A percentile compares a stretch with the other conserved stretches of the same genome.
These are phyloP conservation scores for Polydrusus pterygomalis DNA, from an alignment of 2,888 invertebrate genomes.

Conservation along the genomic window DNA sequence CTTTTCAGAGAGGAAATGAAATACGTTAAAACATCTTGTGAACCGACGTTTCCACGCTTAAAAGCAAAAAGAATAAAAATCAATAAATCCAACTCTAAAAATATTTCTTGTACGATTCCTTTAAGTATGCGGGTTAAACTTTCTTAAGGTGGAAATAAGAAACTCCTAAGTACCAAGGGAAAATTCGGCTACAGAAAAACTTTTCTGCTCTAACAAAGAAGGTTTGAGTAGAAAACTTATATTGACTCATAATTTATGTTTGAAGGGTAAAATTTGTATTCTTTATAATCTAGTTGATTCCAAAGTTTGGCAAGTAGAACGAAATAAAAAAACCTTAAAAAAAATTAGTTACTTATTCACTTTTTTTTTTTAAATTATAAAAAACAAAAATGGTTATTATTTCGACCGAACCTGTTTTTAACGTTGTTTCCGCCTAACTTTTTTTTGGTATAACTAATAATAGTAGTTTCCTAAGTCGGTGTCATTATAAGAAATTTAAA, in stretches of 20 bases:
- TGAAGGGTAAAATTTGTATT: too few relatives aligned
- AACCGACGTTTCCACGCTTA: background rate
- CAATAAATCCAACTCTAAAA: slow-evolving; percentile 1
- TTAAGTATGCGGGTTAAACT: slow-evolving; percentile 8
- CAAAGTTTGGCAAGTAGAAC: too few relatives aligned
- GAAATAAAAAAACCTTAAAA: too few relatives aligned
- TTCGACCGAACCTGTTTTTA: too few relatives aligned
- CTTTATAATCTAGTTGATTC: too few relatives aligned
- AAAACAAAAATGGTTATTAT: too few relatives aligned
- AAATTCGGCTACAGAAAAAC: background rate
- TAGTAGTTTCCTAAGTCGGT: too few relatives aligned
- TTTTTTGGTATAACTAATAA: too few relatives aligned
- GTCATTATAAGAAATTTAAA: too few relatives aligned
- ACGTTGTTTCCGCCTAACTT: too few relatives aligned
- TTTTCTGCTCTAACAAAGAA: background rate
- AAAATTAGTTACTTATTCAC: too few relatives aligned
- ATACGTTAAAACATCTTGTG: background rate
- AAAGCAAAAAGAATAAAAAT: background rate
- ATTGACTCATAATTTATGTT: background rate
- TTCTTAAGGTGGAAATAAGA: background rate
- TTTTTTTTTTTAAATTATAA: too few relatives aligned
- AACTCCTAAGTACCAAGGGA: background rate
- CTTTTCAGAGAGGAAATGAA: background rate
- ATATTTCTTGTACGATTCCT: background rate
- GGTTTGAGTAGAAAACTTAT: background rate